A percentile compares a stretch with the other conserved stretches of the same genome.
These are phyloP conservation scores for Aphaenogaster rudis DNA, from an alignment of 1,140 invertebrate genomes.

Conservation along the genomic window DNA sequence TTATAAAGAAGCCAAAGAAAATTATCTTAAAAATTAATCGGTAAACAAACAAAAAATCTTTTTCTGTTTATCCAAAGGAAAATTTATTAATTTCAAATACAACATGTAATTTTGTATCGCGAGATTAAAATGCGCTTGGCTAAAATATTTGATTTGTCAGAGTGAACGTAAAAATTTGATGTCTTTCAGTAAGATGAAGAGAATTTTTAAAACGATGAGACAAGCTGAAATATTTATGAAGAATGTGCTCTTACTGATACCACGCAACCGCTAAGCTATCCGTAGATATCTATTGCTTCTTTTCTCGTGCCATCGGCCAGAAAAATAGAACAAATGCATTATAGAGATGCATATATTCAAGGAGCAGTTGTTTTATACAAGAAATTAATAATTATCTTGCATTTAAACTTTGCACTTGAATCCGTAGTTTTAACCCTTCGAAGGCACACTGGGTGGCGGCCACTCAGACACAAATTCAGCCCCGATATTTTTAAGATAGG, in stretches of 20 bases:
- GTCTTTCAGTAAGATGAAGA: neutral
- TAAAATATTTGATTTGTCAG: slow-evolving; percentile 22
- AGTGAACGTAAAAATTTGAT: slow-evolving; percentile 45
- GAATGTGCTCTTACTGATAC: neutral
- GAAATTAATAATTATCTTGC: slow-evolving; percentile 1
- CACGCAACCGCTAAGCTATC: neutral
- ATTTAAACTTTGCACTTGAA: neutral
- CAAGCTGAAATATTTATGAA: slow-evolving; percentile 42
- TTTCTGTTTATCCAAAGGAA: neutral
- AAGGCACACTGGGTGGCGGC: too few species aligned
- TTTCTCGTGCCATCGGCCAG: neutral
- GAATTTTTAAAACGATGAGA: slow-evolving; percentile 31
- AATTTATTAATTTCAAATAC: neutral
- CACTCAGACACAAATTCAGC: too few species aligned
- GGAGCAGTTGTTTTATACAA: neutral
- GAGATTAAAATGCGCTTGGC: neutral
- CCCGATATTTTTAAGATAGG: too few species aligned
- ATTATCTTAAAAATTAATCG: neutral
- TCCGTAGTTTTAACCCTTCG: neutral
- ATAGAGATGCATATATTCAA: neutral
- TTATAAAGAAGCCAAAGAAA: neutral
- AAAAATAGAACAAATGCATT: neutral
- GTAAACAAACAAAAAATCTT: neutral
- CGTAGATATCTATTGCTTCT: neutral
- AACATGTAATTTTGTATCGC: neutral